Base-by-base conservation (phyloP, 2,888 invertebrate genomes). In the Mesoligia furuncula region DNA sequence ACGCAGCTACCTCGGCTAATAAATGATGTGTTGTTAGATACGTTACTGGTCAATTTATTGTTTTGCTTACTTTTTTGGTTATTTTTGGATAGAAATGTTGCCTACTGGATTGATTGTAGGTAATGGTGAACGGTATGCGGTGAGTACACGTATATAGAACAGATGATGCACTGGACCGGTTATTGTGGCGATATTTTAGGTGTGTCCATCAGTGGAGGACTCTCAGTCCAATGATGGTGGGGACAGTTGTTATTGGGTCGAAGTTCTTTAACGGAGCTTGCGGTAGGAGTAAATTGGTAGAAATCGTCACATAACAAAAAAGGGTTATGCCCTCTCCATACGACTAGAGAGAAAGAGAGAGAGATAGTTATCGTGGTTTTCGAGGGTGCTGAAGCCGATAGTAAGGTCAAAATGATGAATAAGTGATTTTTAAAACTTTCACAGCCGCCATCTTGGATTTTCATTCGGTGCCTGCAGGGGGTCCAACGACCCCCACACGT, bases 1-100 rank as follows among this genome's bases (percentile, higher is more conserved):
- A 78, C 68, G 76, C 11, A 73, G 74, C 77, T 80, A 81, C 75
- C 65, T 71, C 67, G 64, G 72, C 77, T 83, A 83, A 81, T 88
- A 88, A 85, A 85, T 88, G 76, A 80, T 73, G 80, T 82, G 85
- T 87, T 83, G 79, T 85, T 86, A 75, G 84, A 84, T 77, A 79
- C 75, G 77, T 65, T 59, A 69, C 71, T 75, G 65, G 77, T 79
- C 75, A 81, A 85, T 84, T 73, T 80, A 76, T 83, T 86, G 73
- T 82, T 85, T 73, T 81, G 66, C 76, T 71, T 75, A 75, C 77
- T 68, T 67, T 42, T 59, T n/a, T 64, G 48, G 62, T 31, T 73
- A n/a, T 73, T 62, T 83, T 80, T 67, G 15, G 8, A 31, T 24
- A 20, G 6, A 70, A 66, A 57, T 9, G 45, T 31, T 75, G 24